These are phyloP conservation scores for Muscicapa comitata DNA, from an alignment of 2,797 vertebrate species.

Conservation along the genomic window DNA sequence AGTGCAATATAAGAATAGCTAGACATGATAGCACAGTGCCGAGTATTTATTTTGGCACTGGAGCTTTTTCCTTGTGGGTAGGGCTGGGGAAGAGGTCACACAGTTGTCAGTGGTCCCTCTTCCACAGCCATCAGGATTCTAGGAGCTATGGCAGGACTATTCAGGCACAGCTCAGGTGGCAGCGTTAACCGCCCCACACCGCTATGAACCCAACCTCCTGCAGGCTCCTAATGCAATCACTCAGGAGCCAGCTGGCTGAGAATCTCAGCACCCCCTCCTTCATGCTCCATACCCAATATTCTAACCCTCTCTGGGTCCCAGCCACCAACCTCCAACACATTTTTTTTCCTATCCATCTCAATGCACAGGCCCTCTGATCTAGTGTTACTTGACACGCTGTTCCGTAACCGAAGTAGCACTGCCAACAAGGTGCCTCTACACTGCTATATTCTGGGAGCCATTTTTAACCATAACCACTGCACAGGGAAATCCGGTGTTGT, in stretches of 20 bases:
- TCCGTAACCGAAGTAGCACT: neutral
- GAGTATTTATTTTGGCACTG: neutral
- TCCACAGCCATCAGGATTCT: neutral
- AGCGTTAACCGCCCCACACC: fast-evolving
- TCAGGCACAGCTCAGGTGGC: neutral
- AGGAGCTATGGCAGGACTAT: neutral
- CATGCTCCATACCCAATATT: neutral
- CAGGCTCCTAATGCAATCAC: neutral
- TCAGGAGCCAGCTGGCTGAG: neutral
- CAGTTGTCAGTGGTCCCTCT: neutral
- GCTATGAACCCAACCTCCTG: neutral
- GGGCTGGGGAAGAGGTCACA: neutral
- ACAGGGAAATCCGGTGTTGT: neutral
- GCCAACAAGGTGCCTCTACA: neutral
- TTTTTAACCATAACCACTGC: neutral
- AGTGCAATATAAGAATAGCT: neutral
- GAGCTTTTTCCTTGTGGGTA: neutral
- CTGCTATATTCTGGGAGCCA: neutral
- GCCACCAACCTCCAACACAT: neutral
- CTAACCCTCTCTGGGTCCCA: neutral
- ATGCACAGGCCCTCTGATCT: neutral
- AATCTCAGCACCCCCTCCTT: neutral
- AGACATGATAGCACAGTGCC: neutral
- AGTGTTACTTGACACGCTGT: neutral
- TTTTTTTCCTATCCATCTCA: neutral